Conservation (phyloP, 1,140 invertebrate species). For the Onthophagus taurus region DNA sequence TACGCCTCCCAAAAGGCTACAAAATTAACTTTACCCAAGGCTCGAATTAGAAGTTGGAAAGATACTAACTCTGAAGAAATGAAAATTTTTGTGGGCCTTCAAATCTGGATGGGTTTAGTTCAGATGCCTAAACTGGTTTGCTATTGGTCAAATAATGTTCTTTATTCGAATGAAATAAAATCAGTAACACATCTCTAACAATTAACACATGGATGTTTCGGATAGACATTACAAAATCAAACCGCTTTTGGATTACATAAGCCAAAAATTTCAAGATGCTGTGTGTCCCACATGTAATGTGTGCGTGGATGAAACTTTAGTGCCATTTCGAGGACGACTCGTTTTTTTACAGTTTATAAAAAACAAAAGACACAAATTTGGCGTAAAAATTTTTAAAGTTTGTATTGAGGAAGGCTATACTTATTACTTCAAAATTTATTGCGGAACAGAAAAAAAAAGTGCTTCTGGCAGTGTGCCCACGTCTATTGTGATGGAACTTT, state of each 20-base stretch:
- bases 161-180: slow-evolving; percentile 35
- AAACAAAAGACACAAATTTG: slow-evolving; percentile 25
- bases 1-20: not conserved
- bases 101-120: slow-evolving; percentile 6
- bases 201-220: slow-evolving; percentile 2
- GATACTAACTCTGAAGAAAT: slow-evolving; percentile 3
- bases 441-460: slow-evolving; percentile 5
- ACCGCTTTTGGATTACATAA: slow-evolving; percentile 24
- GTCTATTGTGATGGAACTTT: slow-evolving; percentile 8
- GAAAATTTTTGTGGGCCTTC: slow-evolving; percentile 1
- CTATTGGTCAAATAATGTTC: slow-evolving; percentile 19
- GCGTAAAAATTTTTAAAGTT: slow-evolving; percentile 29
- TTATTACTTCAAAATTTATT: slow-evolving; percentile 12
- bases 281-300: slow-evolving; percentile 30
- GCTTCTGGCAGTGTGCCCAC: slow-evolving; percentile 1
- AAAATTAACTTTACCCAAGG: not conserved
- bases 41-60: slow-evolving; percentile 5
- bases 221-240: slow-evolving; percentile 32
- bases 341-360: slow-evolving; percentile 30
- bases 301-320: slow-evolving; percentile 33
- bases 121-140: not conserved
- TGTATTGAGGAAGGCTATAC: slow-evolving; percentile 12
- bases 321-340: slow-evolving; percentile 32
- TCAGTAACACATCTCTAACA: slow-evolving; percentile 25
- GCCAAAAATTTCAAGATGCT: slow-evolving; percentile 27